These are phyloP conservation scores for Rhynchotus rufescens DNA, from an alignment of 2,797 vertebrate species.

Conservation along the genomic window DNA sequence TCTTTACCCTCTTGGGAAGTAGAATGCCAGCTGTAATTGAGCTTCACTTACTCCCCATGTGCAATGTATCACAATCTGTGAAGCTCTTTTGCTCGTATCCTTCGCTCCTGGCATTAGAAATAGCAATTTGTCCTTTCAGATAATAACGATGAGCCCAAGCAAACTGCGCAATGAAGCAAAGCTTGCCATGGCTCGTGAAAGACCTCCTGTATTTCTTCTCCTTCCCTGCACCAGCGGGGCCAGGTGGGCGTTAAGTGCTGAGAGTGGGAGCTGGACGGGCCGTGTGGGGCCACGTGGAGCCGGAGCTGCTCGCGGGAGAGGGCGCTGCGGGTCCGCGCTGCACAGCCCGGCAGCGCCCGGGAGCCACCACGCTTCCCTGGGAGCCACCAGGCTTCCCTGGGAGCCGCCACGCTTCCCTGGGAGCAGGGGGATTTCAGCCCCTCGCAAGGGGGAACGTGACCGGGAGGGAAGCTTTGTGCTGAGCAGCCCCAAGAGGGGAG, in stretches of 20 bases:
- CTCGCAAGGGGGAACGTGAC: not conserved
- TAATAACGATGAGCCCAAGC: not conserved
- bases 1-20: not conserved
- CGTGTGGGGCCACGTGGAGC: no score
- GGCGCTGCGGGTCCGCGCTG: conserved; percentile 55
- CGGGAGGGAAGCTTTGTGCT: not conserved
- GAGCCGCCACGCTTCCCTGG: not conserved
- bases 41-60: not conserved
- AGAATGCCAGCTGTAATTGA: not conserved
- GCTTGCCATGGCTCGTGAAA: not conserved
- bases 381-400: no score
- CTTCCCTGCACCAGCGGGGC: rapidly evolving
- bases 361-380: not conserved
- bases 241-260: not conserved
- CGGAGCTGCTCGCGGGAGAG: not conserved
- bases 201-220: not conserved
- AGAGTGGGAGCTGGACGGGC: no score
- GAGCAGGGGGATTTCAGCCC: not conserved
- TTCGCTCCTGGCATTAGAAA: not conserved
- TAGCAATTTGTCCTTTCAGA: conserved; percentile 7
- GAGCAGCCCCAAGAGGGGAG: not conserved
- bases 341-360: not conserved
- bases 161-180: not conserved
- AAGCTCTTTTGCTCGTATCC: not conserved
- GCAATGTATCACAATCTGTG: not conserved